Base-by-base conservation (phyloP, 2,888 invertebrate species). In the Eugnorisma glareosa region DNA sequence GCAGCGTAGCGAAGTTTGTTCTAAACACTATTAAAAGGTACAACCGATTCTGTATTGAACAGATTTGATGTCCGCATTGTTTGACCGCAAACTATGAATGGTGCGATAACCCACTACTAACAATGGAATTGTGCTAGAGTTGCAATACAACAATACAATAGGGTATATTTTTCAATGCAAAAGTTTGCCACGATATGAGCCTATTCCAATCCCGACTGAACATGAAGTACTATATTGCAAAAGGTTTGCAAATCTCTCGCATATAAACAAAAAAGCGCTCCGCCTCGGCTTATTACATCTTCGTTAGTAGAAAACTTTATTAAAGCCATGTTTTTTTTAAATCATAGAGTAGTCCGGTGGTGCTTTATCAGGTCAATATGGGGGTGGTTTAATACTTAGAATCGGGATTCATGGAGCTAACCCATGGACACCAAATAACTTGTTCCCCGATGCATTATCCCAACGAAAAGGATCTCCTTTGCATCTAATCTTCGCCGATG, bases 31-130 rank as follows among this genome's bases (percentile, higher is more conserved):
- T 88, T 88, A 86, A 79, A 86, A 86, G 85, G 81, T 82, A 84
- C 86, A 88, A 89, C 89, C 85, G 89, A 90, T 91, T 90, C 87
- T 76, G 83, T 84, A 87, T 88, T 89, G 89, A 91, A 90, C 86
- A 73, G 80, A 89, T 81, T 84, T 79, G 83, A 83, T 85, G 86
- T 81, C 87, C 86, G 87, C 88, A 90, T 89, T 89, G 89, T 88
- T 86, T 82, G 82, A 82, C 86, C 77, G 86, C 80, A 85, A 85
- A 86, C 85, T 77, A 75, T 69, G 86, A 79, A 80, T 76, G 40
- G 75, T 67, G 73, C 77, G 77, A 83, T 84, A 84, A 79, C 77
- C 82, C 43, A 72, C 79, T 45, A 80, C 59, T 76, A 64, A 82
- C 81, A 88, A 84, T 88, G 69, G 68, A 78, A 77, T 78, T 84